phyloP scores from a whole-genome alignment of 2,113 vertebrate species.

The Cichladusa arquata region DNA sequence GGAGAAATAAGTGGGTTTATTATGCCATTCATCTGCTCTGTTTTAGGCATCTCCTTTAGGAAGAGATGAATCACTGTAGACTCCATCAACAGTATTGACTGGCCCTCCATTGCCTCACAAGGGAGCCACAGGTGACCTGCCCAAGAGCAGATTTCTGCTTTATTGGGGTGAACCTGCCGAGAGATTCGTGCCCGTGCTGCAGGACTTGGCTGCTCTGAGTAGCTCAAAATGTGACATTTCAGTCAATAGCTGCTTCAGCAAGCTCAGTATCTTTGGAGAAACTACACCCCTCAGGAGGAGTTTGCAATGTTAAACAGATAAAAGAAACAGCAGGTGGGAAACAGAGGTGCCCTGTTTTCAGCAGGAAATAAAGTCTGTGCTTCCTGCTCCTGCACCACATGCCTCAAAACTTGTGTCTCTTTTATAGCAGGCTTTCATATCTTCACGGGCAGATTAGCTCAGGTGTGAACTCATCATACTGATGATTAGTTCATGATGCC shows the following conservation, averaged over 20 bases:
- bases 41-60: conserved; percentile 22
- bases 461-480: background rate
- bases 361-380: background rate
- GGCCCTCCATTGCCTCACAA: background rate
- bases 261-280: background rate
- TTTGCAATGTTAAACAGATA: background rate
- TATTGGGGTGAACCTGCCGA: background rate
- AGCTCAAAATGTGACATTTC: conserved; percentile 1
- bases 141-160: conserved; percentile 4
- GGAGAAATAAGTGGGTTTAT: background rate
- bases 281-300: background rate
- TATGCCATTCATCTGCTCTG: conserved; percentile 6
- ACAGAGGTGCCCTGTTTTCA: background rate
- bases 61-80: background rate
- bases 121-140: background rate
- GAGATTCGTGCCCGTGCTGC: background rate
- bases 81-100: conserved; percentile 28
- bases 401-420: background rate
- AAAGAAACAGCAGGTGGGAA: background rate
- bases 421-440: background rate
- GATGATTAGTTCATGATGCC: background rate
- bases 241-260: background rate
- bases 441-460: background rate
- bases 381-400: background rate
- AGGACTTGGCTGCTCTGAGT: background rate